phyloP scores from a whole-genome alignment of 2,888 invertebrate genomes.

The Caenorhabditis sulstoni region DNA sequence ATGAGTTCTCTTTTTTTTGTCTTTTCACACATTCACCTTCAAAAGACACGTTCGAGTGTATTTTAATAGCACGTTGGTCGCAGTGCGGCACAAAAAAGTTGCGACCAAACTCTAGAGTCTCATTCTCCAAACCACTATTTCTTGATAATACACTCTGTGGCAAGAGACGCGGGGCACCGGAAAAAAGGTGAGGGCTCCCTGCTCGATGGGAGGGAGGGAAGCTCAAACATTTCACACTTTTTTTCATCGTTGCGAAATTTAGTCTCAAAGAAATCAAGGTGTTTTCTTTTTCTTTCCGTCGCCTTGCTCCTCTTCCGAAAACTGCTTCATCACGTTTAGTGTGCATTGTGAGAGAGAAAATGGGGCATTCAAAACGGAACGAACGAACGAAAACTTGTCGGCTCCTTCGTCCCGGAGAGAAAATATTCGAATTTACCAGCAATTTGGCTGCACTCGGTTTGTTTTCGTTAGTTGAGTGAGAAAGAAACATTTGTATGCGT shows the following conservation, averaged over 20 bases:
- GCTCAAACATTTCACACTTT: constrained; percentile 60
- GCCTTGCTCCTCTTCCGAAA: neutral
- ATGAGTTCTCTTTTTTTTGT: constrained; percentile 22
- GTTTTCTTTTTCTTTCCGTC: constrained; percentile 13
- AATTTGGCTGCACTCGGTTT: constrained; percentile 15
- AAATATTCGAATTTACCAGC: constrained; percentile 39
- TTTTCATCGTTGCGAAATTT: constrained; percentile 59
- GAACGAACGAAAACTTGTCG: constrained; percentile 3
- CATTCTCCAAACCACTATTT: constrained; percentile 55
- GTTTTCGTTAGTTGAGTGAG: too few species aligned
- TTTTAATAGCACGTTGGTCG: constrained; percentile 13
- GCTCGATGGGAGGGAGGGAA: constrained; percentile 35
- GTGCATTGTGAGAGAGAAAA: neutral
- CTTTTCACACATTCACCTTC: neutral
- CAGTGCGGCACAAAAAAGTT: constrained; percentile 37
- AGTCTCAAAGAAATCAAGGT: constrained; percentile 48
- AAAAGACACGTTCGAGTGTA: constrained; percentile 23
- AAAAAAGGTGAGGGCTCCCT: constrained; percentile 58
- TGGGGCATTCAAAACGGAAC: constrained; percentile 3
- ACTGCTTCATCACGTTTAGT: neutral
- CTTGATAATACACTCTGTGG: constrained; percentile 56
- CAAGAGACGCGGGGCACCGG: constrained; percentile 55
- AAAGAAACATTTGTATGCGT: neutral
- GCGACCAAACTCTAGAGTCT: constrained; percentile 57
- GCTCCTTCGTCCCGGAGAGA: neutral